Base-by-base conservation (phyloP, 2,113 vertebrate genomes). In the Athene cunicularia region DNA sequence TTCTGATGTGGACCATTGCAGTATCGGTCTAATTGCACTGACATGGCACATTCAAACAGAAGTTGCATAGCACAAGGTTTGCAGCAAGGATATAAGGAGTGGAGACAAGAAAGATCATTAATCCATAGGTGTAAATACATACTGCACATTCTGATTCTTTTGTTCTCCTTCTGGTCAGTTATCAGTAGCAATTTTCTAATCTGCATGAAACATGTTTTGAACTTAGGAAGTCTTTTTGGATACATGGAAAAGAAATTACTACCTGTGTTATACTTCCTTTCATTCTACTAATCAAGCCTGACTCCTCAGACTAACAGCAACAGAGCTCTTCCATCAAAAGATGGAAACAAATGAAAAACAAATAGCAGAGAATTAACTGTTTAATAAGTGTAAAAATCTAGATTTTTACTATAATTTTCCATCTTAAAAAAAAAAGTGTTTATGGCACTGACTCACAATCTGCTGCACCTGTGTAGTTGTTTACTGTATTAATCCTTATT, bases 11-110 rank as follows among this genome's bases (percentile, higher is more conserved):
- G 63, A 79, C 37, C 28, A 58, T 17, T 72, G 49, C n/a, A 13
- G 33, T 15, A 19, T 28, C 18, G 4, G 33, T 30, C 10, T 16
- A 22, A n/a, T 16, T 11, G 3, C 3, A 3, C n/a, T 67, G 14
- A 4, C 3, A 10, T 37, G 43, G 8, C 14, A 6, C 30, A 20
- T 43, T 63, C 62, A 66, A 47, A 62, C 2, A 47, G 59, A 73
- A 33, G 23, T 11, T 71, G 52, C 33, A 14, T 12, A 67, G 33
- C 28, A 49, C 32, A 43, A 26, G 37, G 49, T 86, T 35, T 90
- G 43, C 43, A 67, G 58, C 21, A 70, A 0, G 0, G 39, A 30
- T 55, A 9, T 8, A 27, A n/a, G 20, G 26, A 88, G 11, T 24
- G 24, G 33, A 77, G 41, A 30, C 14, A 45, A 84, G 24, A 45